Evolutionary conservation across 2,888 invertebrate species (phyloP), one percentile per base, ranked within the genome.

Genomic region (Formica aserva): DNA sequence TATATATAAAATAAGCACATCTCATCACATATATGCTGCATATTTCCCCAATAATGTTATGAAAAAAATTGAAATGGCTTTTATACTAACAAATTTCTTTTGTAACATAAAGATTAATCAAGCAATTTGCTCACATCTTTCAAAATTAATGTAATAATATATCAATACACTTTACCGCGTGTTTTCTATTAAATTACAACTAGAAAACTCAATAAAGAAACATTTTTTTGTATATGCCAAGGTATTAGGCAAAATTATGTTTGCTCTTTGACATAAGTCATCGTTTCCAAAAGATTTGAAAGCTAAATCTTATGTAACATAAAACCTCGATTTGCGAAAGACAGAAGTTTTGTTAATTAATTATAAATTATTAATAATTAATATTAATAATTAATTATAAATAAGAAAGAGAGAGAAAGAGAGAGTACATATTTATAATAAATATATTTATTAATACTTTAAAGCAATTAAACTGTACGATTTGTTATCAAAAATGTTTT

Each of bases 401-500:
- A 15, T 76, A 38, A 38, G 8, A 8, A n/a, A 52, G 6, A 32
- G 0, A 6, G 6, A 32, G 6, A 32, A 6, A 32, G 32, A 32
- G 13, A 8, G n/a, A 48, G 8, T n/a, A 55, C 22, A 29, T 45
- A 55, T 45, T 45, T 77, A 5, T 1, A 3, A 26, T 5, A 60
- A 66, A 22, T 76, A 38, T 69, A 62, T 63, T 65, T 67, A 65
- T 52, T 67, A 57, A 48, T 88, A 89, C 85, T 87, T 88, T 86
- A 82, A n/a, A 38, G 80, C 18, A 66, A 89, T 83, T 85, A 87
- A 85, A 88, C 74, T 84, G 57, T 81, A 81, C 29, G 15, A 82
- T 85, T 87, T 87, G 35, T 65, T 55, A 48, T 75, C 60, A 57
- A 66, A 65, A 48, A 11, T 26, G 11, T 82, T 41, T 75, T 52